A percentile compares a stretch with the other conserved stretches of the same genome.
Evolutionary conservation across 1,140 invertebrate species (phyloP).

Genomic region (Oreohelix idahoensis): DNA sequence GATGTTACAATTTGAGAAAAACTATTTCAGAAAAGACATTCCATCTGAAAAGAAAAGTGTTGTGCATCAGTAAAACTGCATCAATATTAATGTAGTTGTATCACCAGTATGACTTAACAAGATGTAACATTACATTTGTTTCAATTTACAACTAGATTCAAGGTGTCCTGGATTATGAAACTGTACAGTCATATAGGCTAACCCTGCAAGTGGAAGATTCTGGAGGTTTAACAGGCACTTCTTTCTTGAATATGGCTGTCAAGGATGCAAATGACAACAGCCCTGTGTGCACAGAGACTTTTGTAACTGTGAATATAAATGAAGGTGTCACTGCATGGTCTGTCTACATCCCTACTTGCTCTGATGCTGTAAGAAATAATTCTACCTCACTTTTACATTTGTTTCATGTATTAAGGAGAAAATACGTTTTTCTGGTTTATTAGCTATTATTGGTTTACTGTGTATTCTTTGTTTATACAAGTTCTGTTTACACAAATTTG

Average conservation of each 20-base stretch:
- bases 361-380: conserved; percentile 8
- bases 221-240: conserved; percentile 43
- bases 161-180: conserved; percentile 45
- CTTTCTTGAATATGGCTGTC: conserved; percentile 51
- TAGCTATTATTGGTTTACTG: no score
- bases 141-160: background rate
- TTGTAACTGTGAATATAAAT: conserved; percentile 46
- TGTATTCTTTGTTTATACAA: no score
- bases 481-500: no score
- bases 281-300: conserved; percentile 81
- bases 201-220: conserved; percentile 49
- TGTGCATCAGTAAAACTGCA: no score
- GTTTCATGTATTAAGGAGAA: background rate
- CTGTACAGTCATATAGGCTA: conserved; percentile 35
- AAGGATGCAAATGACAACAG: conserved; percentile 87
- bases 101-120: no score
- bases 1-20: no score
- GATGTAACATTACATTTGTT: no score
- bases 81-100: no score
- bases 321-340: conserved; percentile 42
- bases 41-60: no score
- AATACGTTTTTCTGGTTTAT: no score
- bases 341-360: conserved; percentile 27
- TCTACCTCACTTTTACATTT: background rate
- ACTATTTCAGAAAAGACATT: no score